A percentile compares a stretch with the other conserved stretches of the same genome.
Conservation (phyloP, 1,140 invertebrate species). For the Drosophila jambulina region DNA sequence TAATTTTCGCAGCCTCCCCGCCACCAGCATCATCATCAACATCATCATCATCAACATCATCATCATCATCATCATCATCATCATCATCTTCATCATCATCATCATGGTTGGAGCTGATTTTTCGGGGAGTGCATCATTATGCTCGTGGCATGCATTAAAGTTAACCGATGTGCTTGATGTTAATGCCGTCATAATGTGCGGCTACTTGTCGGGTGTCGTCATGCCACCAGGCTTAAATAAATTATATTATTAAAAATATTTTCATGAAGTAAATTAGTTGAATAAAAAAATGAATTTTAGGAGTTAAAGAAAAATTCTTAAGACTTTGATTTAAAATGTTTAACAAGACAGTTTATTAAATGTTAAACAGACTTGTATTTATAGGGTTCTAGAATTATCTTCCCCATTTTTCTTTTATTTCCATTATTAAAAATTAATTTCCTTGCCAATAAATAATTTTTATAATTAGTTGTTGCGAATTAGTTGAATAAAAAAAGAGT, state of each 20-base stretch:
- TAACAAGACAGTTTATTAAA: neutral
- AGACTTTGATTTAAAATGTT: too few species aligned
- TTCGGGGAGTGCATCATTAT: slow-evolving; percentile 54
- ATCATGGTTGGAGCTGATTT: neutral
- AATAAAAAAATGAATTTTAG: neutral
- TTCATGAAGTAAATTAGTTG: neutral
- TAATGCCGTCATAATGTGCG: slow-evolving; percentile 65
- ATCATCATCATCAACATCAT: slow-evolving; percentile 1
- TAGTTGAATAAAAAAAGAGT: too few species aligned
- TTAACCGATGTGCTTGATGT: slow-evolving; percentile 47
- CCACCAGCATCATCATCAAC: slow-evolving; percentile 24
- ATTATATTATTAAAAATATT: slow-evolving; percentile 2
- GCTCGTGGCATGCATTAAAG: slow-evolving; percentile 52
- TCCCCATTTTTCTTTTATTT: neutral
- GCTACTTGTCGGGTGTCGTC: slow-evolving; percentile 48
- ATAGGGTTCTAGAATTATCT: neutral
- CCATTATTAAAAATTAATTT: too few species aligned
- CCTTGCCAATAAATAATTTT: too few species aligned
- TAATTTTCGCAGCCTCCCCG: slow-evolving; percentile 67
- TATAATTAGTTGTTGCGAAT: too few species aligned
- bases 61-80: slow-evolving; percentile 40
- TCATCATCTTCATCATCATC: slow-evolving; percentile 1
- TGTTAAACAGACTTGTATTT: rapidly evolving
- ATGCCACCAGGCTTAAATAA: slow-evolving; percentile 6
- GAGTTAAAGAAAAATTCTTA: neutral